Evolutionary conservation across 1,140 invertebrate genomes (phyloP), one percentile per base, ranked within the genome.

Genomic region (Drosophila kurseongensis): DNA sequence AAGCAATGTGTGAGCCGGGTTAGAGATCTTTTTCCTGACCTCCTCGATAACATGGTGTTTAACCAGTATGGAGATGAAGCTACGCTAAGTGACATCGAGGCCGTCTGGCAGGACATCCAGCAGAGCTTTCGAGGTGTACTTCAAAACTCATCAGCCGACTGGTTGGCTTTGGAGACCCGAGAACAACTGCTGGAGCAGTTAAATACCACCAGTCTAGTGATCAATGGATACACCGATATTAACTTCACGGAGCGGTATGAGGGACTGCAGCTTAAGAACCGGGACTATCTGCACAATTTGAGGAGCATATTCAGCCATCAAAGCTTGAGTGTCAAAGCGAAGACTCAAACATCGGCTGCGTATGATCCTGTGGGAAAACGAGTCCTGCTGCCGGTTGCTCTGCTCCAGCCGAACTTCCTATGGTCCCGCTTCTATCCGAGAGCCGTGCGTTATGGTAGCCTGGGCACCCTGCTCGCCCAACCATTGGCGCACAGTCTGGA

Each of bases 401-500:
- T 91, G 44, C 38, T 91, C 5, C 90, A 91, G n/a, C 90, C 90
- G 0, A 89, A 90, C 52, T 83, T 85, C 23, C 55, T 91, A 5
- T 91, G 90, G 90, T 91, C 90, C 13, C 68, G 63, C 12, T 76
- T 62, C 45, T 92, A 92, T 77, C 91, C 91, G 0, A 38, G 74
- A n/a, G 91, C 91, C 5, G 23, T 91, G 36, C 78, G 94, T 75
- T 95, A 94, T 65, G 94, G 93, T 16, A 93, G 92, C 36, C 90
- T 94, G 38, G 95, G 94, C n/a, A 92, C 93, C 5, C 88, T 95
- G 12, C 93, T 95, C 14, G 94, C 94, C 4, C 95, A 95, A 59
- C 94, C 95, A 86, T 93, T 95, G 29, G 94, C 94, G 0, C 95
- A 95, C 66, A 93, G 93, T n/a, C 95, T 95, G 72, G 94, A 95